A percentile compares a stretch with the other conserved stretches of the same genome.
These are phyloP conservation scores for Leucopsar rothschildi DNA, from an alignment of 2,113 vertebrate species.

Conservation along the genomic window DNA sequence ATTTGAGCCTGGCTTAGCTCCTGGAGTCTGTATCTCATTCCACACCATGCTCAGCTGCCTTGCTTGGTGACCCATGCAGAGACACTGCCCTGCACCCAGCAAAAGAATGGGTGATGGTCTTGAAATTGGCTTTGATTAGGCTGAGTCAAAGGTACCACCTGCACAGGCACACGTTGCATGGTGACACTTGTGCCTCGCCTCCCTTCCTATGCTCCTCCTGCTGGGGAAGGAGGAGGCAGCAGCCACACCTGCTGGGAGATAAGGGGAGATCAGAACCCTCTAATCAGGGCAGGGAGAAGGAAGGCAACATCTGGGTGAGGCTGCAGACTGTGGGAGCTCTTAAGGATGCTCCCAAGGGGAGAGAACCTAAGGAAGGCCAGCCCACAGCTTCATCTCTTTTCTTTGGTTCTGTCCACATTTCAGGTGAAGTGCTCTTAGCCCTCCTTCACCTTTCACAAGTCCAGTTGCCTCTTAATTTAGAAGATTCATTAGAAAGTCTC, in stretches of 20 bases:
- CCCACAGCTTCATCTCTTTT: neutral
- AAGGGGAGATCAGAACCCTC: neutral
- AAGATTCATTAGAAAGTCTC: neutral
- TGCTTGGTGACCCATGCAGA: neutral
- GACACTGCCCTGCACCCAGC: neutral
- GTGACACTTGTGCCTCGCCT: neutral
- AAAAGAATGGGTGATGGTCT: neutral
- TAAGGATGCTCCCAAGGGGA: neutral
- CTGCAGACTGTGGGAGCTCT: neutral
- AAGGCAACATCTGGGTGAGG: neutral
- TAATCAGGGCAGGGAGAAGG: neutral
- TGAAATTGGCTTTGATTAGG: neutral
- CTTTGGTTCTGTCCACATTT: neutral
- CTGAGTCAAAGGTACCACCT: neutral
- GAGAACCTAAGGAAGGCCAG: neutral
- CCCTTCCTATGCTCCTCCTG: fast-evolving
- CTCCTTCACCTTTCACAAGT: neutral
- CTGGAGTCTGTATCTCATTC: neutral
- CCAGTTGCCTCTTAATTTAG: neutral
- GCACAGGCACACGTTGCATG: neutral
- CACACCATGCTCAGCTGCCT: neutral
- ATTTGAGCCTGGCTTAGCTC: neutral
- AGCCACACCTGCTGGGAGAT: neutral
- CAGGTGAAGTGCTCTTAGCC: neutral
- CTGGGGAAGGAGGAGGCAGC: neutral